These are phyloP conservation scores for Colistium nudipinnis DNA, from an alignment of 2,113 vertebrate species.

Conservation along the genomic window DNA sequence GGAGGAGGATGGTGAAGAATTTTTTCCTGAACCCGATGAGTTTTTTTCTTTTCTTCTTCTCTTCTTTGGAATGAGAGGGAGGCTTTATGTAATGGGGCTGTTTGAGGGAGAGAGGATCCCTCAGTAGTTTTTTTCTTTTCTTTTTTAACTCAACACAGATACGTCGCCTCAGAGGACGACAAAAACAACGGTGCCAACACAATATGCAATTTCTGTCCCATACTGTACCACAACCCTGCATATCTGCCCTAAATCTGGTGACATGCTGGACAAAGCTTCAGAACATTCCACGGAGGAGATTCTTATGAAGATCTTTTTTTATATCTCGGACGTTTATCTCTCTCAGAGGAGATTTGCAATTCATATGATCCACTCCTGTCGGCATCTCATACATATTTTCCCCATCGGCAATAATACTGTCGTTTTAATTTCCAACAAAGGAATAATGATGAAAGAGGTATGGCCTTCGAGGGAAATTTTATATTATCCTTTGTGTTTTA, in stretches of 20 bases:
- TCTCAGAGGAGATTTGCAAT: background rate
- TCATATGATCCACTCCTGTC: background rate
- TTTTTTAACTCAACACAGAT: constrained; percentile 37
- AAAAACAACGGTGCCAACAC: constrained; percentile 10
- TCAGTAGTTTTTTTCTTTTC: constrained; percentile 23
- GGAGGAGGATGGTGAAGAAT: constrained; percentile 61
- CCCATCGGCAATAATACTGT: background rate
- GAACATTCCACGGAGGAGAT: background rate
- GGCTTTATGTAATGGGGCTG: constrained; percentile 63
- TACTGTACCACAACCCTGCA: background rate
- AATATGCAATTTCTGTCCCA: too few species aligned
- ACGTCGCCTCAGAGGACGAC: constrained; percentile 10
- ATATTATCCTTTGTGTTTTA: too few species aligned
- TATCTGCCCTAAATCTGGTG: background rate
- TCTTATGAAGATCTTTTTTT: background rate
- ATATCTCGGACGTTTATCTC: background rate
- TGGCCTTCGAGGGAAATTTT: too few species aligned
- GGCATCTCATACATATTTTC: background rate
- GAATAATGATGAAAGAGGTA: too few species aligned
- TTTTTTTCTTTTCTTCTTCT: constrained; percentile 48
- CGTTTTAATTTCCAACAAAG: too few species aligned
- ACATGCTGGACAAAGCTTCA: too few species aligned
- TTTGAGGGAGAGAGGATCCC: constrained; percentile 42
- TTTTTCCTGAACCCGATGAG: constrained; percentile 67
- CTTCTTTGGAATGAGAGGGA: constrained; percentile 49